Evolutionary conservation across 2,113 vertebrate species (phyloP).

Genomic region (Butorides virescens): DNA sequence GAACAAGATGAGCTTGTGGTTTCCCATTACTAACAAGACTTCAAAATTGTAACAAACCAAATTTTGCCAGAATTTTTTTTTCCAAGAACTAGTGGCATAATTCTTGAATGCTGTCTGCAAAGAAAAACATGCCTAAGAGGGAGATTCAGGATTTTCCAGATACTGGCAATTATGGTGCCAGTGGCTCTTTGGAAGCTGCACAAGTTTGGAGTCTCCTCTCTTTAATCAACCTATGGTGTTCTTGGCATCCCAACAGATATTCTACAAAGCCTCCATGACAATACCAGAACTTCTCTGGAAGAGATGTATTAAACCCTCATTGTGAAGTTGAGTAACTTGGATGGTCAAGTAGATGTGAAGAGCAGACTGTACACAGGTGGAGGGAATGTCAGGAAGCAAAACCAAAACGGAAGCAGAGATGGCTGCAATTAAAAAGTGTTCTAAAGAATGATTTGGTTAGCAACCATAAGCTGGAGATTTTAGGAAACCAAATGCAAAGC

Average conservation of each 20-base stretch:
- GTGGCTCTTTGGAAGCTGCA: not conserved
- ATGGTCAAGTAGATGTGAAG: not conserved
- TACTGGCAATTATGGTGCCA: not conserved
- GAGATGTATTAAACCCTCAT: not conserved
- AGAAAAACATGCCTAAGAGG: not conserved
- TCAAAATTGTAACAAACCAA: not conserved
- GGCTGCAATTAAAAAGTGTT: not conserved
- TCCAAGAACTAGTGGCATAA: not conserved
- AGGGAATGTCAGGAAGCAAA: not conserved
- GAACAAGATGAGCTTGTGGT: not conserved
- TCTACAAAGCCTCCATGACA: not conserved
- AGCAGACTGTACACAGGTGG: not conserved
- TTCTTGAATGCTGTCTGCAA: not conserved
- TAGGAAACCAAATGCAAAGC: not conserved
- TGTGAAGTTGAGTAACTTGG: not conserved
- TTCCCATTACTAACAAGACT: not conserved
- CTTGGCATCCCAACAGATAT: not conserved
- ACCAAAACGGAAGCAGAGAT: not conserved
- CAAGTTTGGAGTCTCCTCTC: not conserved
- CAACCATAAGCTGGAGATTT: not conserved
- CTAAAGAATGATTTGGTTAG: not conserved
- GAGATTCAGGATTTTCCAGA: not conserved
- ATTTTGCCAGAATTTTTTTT: not conserved
- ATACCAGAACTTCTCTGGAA: not conserved
- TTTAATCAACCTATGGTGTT: not conserved